phyloP scores from a whole-genome alignment of 2,113 vertebrate species.

The Danionella cerebrum region DNA sequence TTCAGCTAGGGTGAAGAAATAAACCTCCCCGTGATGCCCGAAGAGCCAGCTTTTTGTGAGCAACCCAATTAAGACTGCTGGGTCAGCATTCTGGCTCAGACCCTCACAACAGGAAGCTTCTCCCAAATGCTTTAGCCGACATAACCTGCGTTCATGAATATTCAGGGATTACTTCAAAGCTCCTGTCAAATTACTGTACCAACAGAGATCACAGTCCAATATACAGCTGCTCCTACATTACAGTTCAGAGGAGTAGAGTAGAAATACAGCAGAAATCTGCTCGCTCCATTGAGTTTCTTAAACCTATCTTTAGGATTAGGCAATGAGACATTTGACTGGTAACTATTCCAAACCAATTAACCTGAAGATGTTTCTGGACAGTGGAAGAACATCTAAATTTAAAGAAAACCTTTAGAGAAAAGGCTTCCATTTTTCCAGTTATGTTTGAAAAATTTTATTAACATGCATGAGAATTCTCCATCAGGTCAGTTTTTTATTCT shows the following conservation, averaged over 20 bases:
- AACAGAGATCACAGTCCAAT: background rate
- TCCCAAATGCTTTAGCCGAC: background rate
- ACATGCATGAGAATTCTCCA: no score
- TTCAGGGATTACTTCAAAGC: background rate
- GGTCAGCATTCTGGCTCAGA: slow-evolving; percentile 40
- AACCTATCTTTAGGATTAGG: no score
- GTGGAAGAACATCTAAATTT: no score
- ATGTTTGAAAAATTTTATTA: no score
- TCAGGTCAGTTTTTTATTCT: no score
- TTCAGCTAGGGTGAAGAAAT: slow-evolving; percentile 40
- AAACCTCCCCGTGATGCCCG: slow-evolving; percentile 41
- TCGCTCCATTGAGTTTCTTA: no score
- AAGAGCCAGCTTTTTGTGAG: slow-evolving; percentile 14
- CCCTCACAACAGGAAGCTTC: background rate
- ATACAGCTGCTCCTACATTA: background rate
- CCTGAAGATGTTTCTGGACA: no score
- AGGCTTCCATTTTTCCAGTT: no score
- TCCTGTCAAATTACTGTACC: background rate
- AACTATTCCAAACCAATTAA: no score
- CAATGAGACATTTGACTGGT: no score
- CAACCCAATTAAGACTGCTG: slow-evolving; percentile 47
- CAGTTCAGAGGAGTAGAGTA: background rate
- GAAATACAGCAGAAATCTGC: background rate
- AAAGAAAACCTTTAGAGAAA: no score
- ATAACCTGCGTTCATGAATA: slow-evolving; percentile 4